Base-by-base conservation (phyloP, 2,888 invertebrate species). In the Heliconius charithonia region DNA sequence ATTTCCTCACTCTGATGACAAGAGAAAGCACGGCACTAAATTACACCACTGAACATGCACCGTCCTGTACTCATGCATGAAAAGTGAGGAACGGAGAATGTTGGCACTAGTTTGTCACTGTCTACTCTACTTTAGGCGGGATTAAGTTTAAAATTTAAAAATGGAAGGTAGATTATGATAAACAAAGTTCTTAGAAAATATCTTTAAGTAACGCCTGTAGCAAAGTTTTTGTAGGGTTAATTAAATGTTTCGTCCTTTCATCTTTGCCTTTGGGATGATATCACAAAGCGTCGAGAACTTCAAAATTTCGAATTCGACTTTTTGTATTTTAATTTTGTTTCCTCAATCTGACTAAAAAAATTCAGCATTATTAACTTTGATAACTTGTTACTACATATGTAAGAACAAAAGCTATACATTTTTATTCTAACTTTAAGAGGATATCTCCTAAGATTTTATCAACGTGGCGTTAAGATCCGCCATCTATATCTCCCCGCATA, bases 221-320 rank as follows among this genome's bases (percentile, higher is more conserved):
- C 66, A 19, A 32, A 66, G 32, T 66, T 66, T 32, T 32, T 16
- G 29, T 66, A 3, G 66, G 1, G 32, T 32, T 66, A 32, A 66
- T 66, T 66, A 32, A 66, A 66, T 66, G 19, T 10, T 66, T 9
- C 66, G 10, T 66, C 32, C 22, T 32, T 66, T 66, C 66, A 66
- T 32, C 66, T 32, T 32, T 22, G 29, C 10, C 22, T 22, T 32
- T 32, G 22, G 27, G 27, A 65, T 16, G 16, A 29, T 13, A 27
- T 63, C 12, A 16, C 27, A 27, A 63, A 25, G 63, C 25, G 25
- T 12, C 63, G 13, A 27, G 4, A 27, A 27, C 16, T 63, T 27
- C 27, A 4, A 27, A 63, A 63, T 63, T 63, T 4, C 4, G 12
- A 13, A 19, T 32, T 29, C 16, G 29, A 29, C 2, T 29, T 2